Percentiles rank a stretch among this genome's conserved stretches.
Conservation (phyloP, 2,888 invertebrate genomes). For the Lacanobia oleracea region DNA sequence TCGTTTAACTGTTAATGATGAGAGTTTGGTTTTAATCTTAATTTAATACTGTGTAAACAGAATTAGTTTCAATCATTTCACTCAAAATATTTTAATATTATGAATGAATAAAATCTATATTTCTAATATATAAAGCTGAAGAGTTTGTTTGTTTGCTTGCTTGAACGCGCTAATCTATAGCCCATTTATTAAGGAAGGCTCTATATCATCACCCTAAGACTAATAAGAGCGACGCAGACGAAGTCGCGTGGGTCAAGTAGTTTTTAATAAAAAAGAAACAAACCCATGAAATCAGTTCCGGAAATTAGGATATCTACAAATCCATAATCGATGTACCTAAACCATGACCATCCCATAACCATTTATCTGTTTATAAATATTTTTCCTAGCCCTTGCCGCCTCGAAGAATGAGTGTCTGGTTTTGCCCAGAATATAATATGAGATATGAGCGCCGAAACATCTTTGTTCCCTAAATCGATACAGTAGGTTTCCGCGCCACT, state of each 20-base stretch:
- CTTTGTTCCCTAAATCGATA: conserved; percentile 19
- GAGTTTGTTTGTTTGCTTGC: too few relatives aligned
- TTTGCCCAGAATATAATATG: background rate
- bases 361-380: too few relatives aligned
- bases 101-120: too few relatives aligned
- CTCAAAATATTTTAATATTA: background rate
- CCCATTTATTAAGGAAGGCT: too few relatives aligned
- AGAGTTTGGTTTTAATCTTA: background rate
- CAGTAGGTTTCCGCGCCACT: conserved; percentile 14
- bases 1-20: background rate
- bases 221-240: too few relatives aligned
- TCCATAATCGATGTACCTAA: background rate
- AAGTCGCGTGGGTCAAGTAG: too few relatives aligned
- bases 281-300: background rate
- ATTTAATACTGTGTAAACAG: too few relatives aligned
- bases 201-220: too few relatives aligned
- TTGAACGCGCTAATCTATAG: too few relatives aligned
- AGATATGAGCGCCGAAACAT: conserved; percentile 21
- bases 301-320: too few relatives aligned
- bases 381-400: too few relatives aligned
- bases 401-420: background rate
- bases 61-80: background rate
- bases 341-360: background rate
- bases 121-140: too few relatives aligned
- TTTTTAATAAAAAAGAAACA: background rate